These are phyloP conservation scores for Taxidea taxus DNA, from an alignment of 2,113 vertebrate genomes.

Conservation along the genomic window DNA sequence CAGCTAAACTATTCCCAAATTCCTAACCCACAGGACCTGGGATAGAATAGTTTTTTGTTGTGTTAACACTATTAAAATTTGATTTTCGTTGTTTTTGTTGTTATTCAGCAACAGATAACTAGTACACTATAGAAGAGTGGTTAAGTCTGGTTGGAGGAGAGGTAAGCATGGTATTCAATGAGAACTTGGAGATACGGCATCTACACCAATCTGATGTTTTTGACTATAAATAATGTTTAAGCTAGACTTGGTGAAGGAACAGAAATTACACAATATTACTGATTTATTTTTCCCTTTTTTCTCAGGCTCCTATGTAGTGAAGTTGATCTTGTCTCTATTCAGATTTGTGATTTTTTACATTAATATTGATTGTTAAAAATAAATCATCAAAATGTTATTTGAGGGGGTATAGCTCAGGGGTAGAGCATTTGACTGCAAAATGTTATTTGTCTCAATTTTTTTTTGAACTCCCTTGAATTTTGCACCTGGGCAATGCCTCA, in stretches of 20 bases:
- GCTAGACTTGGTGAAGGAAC: not conserved
- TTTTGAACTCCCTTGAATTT: not conserved
- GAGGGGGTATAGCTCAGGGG: no score
- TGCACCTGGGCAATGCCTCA: not conserved
- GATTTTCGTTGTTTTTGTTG: not conserved
- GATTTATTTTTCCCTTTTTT: not conserved
- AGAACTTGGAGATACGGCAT: not conserved
- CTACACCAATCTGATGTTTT: not conserved
- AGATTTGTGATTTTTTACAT: not conserved
- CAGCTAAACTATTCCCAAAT: not conserved
- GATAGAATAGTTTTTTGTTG: not conserved
- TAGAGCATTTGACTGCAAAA: no score
- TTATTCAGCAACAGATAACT: not conserved
- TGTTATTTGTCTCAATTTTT: not conserved
- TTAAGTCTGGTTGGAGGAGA: not conserved
- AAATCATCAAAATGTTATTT: not conserved
- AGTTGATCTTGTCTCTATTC: not conserved
- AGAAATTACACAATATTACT: not conserved
- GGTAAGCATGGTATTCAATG: not conserved
- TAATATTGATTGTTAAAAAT: not conserved
- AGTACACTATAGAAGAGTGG: not conserved
- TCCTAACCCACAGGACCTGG: not conserved
- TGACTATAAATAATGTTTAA: not conserved
- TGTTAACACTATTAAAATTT: not conserved
- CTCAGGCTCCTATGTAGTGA: not conserved